A percentile compares a stretch with the other conserved stretches of the same genome.
Conservation (phyloP, 2,113 vertebrate genomes). For the Cryptotis parvus region DNA sequence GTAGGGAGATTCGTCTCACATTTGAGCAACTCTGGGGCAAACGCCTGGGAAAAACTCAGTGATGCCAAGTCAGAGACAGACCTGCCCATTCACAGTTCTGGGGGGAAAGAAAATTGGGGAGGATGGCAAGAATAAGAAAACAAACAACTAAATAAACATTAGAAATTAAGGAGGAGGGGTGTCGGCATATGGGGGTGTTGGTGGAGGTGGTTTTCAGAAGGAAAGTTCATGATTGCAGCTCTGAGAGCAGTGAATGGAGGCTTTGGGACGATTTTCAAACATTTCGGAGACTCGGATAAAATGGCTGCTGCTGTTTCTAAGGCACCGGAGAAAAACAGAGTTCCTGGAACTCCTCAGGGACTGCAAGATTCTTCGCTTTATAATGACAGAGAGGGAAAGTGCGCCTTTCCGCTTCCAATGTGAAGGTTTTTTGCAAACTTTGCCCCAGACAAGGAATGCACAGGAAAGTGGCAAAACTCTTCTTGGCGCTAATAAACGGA, state of each 20-base stretch:
- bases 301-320: slow-evolving; percentile 79
- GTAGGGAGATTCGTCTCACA: slow-evolving; percentile 93
- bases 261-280: slow-evolving; percentile 78
- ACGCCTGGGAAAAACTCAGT: slow-evolving; percentile 95
- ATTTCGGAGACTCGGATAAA: slow-evolving; percentile 77
- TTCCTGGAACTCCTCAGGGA: slow-evolving; percentile 84
- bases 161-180: slow-evolving; percentile 36
- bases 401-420: slow-evolving; percentile 78
- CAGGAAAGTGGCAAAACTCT: slow-evolving; percentile 89
- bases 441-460: slow-evolving; percentile 88
- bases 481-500: slow-evolving; percentile 77
- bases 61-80: slow-evolving; percentile 94
- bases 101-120: slow-evolving; percentile 85
- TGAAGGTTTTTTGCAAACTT: slow-evolving; percentile 85
- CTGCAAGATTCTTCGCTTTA: slow-evolving; percentile 81
- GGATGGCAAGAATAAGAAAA: slow-evolving; percentile 59
- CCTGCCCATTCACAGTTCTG: slow-evolving; percentile 92
- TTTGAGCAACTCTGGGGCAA: slow-evolving; percentile 91
- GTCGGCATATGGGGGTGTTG: slow-evolving; percentile 64
- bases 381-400: slow-evolving; percentile 87
- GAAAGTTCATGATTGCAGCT: slow-evolving; percentile 82
- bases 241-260: slow-evolving; percentile 80
- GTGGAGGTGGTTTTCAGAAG: slow-evolving; percentile 80
- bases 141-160: slow-evolving; percentile 18
- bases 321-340: slow-evolving; percentile 88